Base-by-base conservation (phyloP, 2,797 vertebrate genomes). In the Danio tinwini region DNA sequence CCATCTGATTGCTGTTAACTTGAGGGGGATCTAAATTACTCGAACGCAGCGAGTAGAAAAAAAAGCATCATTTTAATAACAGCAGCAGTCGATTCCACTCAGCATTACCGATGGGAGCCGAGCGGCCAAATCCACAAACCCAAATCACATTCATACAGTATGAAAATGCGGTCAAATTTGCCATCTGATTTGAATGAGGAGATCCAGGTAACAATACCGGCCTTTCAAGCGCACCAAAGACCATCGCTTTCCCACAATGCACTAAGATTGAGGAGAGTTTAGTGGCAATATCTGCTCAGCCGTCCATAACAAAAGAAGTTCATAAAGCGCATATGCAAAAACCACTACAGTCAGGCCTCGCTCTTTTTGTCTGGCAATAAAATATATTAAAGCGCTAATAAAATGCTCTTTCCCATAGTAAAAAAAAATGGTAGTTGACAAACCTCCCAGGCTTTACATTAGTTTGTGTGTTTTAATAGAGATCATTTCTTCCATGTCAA, bases 351-450 rank as follows among this genome's bases (percentile, higher is more conserved):
- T 86, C 81, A 58, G 37, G 21, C 49, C 71, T 78, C 71, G 83
- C 82, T 84, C 83, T 85, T 86, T 29, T 88, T 85, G 83, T 88
- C 81, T 87, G 74, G 83, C 82, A 82, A 76, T 88, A 86, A 88
- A 89, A 88, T 80, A 82, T 88, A 88, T 88, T 85, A 87, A 88
- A 88, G 44, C 67, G 68, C 81, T 86, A 81, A 86, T 90, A 88
- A 90, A 88, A 85, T 61, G 55, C 64, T 59, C 76, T 84, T 90
- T 88, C 88, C 87, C 88, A 90, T 82, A 88, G 87, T 90, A 84
- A 89, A 83, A 82, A 29, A 29, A 29, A 74, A 72, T 70, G 59
- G 76, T 83, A 84, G 81, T 84, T 81, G 86, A 88, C 85, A 29
- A 87, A 84, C 84, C 84, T 85, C 84, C 83, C 81, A 82, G 79